phyloP scores from a whole-genome alignment of 2,797 vertebrate genomes.

The Hyperoplus lanceolatus region DNA sequence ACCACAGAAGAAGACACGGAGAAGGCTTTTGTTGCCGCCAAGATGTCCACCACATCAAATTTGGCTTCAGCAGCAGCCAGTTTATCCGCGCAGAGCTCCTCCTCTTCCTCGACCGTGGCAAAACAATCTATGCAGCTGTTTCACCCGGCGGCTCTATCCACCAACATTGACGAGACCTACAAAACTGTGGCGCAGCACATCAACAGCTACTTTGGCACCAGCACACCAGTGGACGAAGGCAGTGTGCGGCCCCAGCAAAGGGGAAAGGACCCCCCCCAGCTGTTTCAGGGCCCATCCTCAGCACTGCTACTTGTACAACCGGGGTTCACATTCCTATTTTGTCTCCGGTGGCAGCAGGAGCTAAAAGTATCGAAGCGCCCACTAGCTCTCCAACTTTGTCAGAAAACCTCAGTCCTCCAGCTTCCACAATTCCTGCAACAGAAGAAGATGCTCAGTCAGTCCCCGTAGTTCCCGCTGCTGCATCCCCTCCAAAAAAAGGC shows the following conservation, averaged over 20 bases:
- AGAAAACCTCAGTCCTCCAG: constrained; percentile 33
- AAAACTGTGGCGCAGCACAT: constrained; percentile 91
- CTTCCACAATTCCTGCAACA: constrained; percentile 13
- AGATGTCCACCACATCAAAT: constrained; percentile 29
- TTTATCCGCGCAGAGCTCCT: constrained; percentile 24
- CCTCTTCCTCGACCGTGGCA: constrained; percentile 66
- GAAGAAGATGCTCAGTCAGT: constrained; percentile 39
- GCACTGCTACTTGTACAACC: background rate
- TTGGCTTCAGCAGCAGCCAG: constrained; percentile 17
- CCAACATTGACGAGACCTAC: constrained; percentile 93
- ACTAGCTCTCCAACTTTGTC: constrained; percentile 28
- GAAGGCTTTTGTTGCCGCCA: constrained; percentile 64
- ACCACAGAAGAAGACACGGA: constrained; percentile 53
- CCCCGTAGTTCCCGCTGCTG: constrained; percentile 36
- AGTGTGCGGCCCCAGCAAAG: constrained; percentile 48
- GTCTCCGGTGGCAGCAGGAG: constrained; percentile 68
- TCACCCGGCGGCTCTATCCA: constrained; percentile 86
- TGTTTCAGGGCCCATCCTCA: constrained; percentile 22
- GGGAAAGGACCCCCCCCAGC: background rate
- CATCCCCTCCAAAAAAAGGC: constrained; percentile 88
- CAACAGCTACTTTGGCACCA: constrained; percentile 89
- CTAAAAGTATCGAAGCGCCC: constrained; percentile 45
- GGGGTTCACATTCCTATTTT: constrained; percentile 61
- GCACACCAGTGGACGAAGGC: constrained; percentile 66
- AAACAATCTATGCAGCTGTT: constrained; percentile 86